phyloP scores from a whole-genome alignment of 2,888 invertebrate genomes.

The Hypolimnas misippus region DNA sequence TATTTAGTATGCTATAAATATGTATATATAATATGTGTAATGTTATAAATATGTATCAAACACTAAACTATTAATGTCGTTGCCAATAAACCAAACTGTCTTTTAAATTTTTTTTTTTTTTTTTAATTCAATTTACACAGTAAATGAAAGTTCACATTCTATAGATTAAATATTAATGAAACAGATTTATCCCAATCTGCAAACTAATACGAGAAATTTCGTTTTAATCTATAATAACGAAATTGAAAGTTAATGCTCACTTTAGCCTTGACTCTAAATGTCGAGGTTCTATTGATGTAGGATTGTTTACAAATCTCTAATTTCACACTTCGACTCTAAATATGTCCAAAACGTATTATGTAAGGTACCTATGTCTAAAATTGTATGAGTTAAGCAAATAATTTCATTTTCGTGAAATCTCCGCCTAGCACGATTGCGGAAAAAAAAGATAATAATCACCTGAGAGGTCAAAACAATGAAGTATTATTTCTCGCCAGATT shows the following conservation, averaged over 20 bases:
- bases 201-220: neutral
- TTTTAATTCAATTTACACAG: too few species aligned
- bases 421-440: slow-evolving; percentile 18
- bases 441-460: slow-evolving; percentile 19
- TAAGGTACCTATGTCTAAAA: slow-evolving; percentile 18
- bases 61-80: too few species aligned
- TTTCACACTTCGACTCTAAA: slow-evolving; percentile 18
- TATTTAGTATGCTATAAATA: too few species aligned
- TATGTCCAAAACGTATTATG: slow-evolving; percentile 17
- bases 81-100: too few species aligned
- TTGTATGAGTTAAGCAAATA: slow-evolving; percentile 18
- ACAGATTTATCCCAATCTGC: neutral
- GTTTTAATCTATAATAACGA: neutral
- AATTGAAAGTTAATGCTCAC: slow-evolving; percentile 23
- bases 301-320: slow-evolving; percentile 22
- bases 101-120: too few species aligned
- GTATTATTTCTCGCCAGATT: slow-evolving; percentile 23
- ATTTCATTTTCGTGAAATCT: slow-evolving; percentile 16
- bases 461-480: slow-evolving; percentile 39
- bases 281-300: slow-evolving; percentile 12
- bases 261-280: slow-evolving; percentile 35
- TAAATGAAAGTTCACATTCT: too few species aligned
- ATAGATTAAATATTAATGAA: neutral
- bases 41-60: too few species aligned
- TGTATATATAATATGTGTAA: too few species aligned